Base-by-base conservation (phyloP, 23 tunicate species). In the Phallusia fumigata region DNA sequence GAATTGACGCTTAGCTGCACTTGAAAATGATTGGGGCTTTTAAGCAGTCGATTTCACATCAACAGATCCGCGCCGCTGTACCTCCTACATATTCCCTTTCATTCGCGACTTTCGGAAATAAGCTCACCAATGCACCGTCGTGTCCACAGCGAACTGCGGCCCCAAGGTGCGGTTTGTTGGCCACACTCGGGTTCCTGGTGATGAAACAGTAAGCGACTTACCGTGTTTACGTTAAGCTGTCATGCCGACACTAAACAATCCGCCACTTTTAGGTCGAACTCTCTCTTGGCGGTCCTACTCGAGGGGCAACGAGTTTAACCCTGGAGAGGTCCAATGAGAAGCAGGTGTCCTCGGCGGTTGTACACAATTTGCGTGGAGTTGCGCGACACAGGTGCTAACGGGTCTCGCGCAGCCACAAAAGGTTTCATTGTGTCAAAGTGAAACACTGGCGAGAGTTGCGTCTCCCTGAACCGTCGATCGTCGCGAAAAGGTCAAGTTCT, bases 21-120 rank as follows among this genome's bases (percentile, higher is more conserved):
- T 58, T 24, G 28, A 58, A 58, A 58, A 58, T 21, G 28, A 58
- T 58, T 22, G 69, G 69, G 28, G 28, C 69, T 58, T 58, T 58
- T 58, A 58, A 58, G 28, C 16, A 58, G 28, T 58, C 69, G 69
- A 58, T 58, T 58, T 58, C 69, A 24, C 69, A 58, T 58, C 69
- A 58, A 22, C 69, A 21, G 28, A 58, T 40, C 10, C 47, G 47
- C 47, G 47, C 47, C 47, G 47, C n/a, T n/a, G n/a, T n/a, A n/a
- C n/a, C n/a, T n/a, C 47, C 47, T 40, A 5, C 47, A 40, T 40
- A 40, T 40, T 3, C 10, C 47, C 10, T 40, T 40, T 40, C 47
- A 24, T 24, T 6, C 3, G 28, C 28, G 26, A 58, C 69, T 58
- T 58, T 58, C 26, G 28, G 69, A 58, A 58, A 58, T 21, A 21